Conservation (phyloP, 1,140 invertebrate species). For the Scaptomyza graminum region DNA sequence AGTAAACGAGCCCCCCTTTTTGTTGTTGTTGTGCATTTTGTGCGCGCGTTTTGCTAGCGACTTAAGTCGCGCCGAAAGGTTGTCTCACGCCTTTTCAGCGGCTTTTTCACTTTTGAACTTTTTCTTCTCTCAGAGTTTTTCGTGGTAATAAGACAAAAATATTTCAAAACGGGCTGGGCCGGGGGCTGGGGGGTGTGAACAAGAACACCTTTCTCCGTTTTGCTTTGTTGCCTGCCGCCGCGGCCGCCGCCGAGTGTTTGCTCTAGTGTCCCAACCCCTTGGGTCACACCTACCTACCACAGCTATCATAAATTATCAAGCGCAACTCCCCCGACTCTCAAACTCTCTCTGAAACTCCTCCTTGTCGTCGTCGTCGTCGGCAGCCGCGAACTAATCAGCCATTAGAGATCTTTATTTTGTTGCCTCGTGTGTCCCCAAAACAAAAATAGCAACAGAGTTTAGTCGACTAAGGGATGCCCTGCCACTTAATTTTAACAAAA, state of each 20-base stretch:
- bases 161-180: background rate
- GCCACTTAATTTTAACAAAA: no score
- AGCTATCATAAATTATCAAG: conserved; percentile 76
- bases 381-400: conserved; percentile 62
- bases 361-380: background rate
- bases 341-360: background rate
- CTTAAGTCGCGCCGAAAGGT: conserved; percentile 21
- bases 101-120: conserved; percentile 72
- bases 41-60: conserved; percentile 45
- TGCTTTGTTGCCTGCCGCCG: conserved; percentile 16
- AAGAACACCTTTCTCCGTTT: conserved; percentile 1
- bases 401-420: conserved; percentile 73
- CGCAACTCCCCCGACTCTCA: conserved; percentile 2
- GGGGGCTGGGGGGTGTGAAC: conserved; percentile 6
- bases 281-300: conserved; percentile 29
- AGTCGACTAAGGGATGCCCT: conserved; percentile 7
- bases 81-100: conserved; percentile 20
- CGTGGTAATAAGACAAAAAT: background rate
- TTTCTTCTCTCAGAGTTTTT: conserved; percentile 11
- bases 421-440: conserved; percentile 56
- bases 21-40: conserved; percentile 9
- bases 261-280: background rate
- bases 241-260: conserved; percentile 38
- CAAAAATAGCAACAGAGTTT: background rate
- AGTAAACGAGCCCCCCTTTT: conserved; percentile 68